phyloP scores from a whole-genome alignment of 2,888 invertebrate species.

The Epirrhoe tristata region DNA sequence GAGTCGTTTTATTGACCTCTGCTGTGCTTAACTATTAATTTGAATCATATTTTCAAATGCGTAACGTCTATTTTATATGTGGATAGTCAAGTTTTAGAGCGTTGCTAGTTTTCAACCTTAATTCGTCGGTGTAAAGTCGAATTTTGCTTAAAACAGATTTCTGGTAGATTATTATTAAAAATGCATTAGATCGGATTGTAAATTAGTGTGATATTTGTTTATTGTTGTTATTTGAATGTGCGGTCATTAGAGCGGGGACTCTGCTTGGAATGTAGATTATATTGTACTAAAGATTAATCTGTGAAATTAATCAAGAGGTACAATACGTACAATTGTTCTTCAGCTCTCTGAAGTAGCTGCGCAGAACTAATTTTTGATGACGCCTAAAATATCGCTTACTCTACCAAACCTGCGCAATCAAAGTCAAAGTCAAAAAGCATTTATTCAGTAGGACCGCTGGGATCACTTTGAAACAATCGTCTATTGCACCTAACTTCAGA shows the following conservation, averaged over 20 bases:
- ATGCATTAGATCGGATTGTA: slow-evolving; percentile 54
- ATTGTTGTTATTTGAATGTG: slow-evolving; percentile 39
- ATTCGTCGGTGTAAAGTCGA: neutral
- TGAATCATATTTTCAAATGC: slow-evolving; percentile 17
- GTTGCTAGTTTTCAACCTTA: slow-evolving; percentile 1
- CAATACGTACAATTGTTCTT: too few species aligned
- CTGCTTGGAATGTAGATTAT: slow-evolving; percentile 7
- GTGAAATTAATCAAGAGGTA: neutral
- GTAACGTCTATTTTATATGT: slow-evolving; percentile 27
- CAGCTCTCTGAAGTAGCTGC: too few species aligned
- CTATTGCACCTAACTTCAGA: too few species aligned
- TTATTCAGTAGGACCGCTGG: too few species aligned
- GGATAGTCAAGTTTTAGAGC: neutral
- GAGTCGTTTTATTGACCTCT: slow-evolving; percentile 48
- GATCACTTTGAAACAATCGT: too few species aligned
- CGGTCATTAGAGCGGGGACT: slow-evolving; percentile 25
- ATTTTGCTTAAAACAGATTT: neutral
- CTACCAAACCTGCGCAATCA: too few species aligned
- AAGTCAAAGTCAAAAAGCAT: too few species aligned
- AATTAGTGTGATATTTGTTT: slow-evolving; percentile 42
- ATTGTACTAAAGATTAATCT: neutral
- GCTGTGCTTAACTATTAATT: slow-evolving; percentile 14
- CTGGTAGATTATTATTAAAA: slow-evolving; percentile 63
- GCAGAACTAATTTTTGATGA: too few species aligned
- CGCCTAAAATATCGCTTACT: too few species aligned